A percentile compares a stretch with the other conserved stretches of the same genome.
Conservation (phyloP, 37 sponge, comb jelly and placozoan genomes). For the Tethya wilhelma region DNA sequence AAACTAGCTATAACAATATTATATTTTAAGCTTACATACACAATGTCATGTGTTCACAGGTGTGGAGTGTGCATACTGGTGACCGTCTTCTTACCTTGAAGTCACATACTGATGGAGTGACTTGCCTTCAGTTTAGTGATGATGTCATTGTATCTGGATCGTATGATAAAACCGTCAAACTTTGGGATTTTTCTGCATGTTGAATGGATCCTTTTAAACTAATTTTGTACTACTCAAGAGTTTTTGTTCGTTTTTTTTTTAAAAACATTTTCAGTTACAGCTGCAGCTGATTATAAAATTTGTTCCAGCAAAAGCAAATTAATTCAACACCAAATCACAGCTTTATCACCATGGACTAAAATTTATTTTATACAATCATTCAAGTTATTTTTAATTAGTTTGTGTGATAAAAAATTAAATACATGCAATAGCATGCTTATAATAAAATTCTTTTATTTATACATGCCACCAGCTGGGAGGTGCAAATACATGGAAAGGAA, state of each 20-base stretch:
- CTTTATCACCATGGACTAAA: too few species aligned
- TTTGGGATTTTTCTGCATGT: conserved; percentile 97
- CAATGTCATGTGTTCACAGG: conserved; percentile 65
- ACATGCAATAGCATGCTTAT: too few species aligned
- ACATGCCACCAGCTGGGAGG: too few species aligned
- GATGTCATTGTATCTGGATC: conserved; percentile 96
- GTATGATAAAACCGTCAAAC: conserved; percentile 95
- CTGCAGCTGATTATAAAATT: too few species aligned
- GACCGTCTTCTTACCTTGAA: conserved; percentile 90
- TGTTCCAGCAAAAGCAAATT: too few species aligned
- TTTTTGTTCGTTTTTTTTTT: neutral
- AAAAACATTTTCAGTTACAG: neutral
- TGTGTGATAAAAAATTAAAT: too few species aligned
- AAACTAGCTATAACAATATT: neutral
- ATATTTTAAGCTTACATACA: too few species aligned
- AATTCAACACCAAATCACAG: too few species aligned
- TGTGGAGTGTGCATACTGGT: conserved; percentile 90
- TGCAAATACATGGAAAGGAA: too few species aligned
- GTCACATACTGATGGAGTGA: conserved; percentile 99
- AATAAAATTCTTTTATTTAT: too few species aligned
- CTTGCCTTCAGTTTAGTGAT: conserved; percentile 98
- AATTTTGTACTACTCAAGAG: neutral
- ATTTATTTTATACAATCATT: too few species aligned
- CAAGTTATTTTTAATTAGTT: too few species aligned
- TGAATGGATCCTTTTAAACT: conserved; percentile 18